phyloP scores from a whole-genome alignment of 2,888 invertebrate genomes.

The Liposcelis brunnea region DNA sequence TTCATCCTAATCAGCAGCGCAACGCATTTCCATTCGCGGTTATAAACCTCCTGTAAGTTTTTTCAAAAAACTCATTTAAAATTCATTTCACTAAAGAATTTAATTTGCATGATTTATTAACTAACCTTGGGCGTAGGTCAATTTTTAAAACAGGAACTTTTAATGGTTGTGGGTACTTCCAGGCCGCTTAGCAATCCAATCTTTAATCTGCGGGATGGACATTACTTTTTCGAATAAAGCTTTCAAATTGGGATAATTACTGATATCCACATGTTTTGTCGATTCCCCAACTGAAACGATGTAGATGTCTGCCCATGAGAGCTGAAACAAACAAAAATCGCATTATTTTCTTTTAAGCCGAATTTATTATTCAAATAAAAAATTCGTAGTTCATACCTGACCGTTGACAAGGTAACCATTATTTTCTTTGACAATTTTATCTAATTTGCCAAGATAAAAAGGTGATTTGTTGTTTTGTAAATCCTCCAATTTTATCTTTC shows the following conservation, averaged over 20 bases:
- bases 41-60: too few relatives aligned
- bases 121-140: too few relatives aligned
- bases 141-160: too few relatives aligned
- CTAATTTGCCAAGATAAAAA: conserved; percentile 37
- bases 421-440: conserved; percentile 37
- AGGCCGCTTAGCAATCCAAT: conserved; percentile 46
- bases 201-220: conserved; percentile 38
- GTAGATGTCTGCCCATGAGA: conserved; percentile 45
- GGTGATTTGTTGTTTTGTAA: conserved; percentile 35
- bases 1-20: too few relatives aligned
- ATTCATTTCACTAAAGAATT: too few relatives aligned
- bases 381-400: conserved; percentile 26
- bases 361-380: too few relatives aligned
- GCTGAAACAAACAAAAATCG: conserved; percentile 22
- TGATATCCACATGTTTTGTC: conserved; percentile 34
- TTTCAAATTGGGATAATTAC: conserved; percentile 38
- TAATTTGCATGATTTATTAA: too few relatives aligned
- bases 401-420: conserved; percentile 37
- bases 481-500: conserved; percentile 31
- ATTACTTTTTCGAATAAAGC: conserved; percentile 37
- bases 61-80: too few relatives aligned
- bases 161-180: conserved; percentile 12
- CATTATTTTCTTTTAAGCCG: too few relatives aligned
- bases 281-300: conserved; percentile 37
- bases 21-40: too few relatives aligned